Evolutionary conservation across 2,113 vertebrate genomes (phyloP), one percentile per base, ranked within the genome.

Genomic region (Ammodytes marinus): DNA sequence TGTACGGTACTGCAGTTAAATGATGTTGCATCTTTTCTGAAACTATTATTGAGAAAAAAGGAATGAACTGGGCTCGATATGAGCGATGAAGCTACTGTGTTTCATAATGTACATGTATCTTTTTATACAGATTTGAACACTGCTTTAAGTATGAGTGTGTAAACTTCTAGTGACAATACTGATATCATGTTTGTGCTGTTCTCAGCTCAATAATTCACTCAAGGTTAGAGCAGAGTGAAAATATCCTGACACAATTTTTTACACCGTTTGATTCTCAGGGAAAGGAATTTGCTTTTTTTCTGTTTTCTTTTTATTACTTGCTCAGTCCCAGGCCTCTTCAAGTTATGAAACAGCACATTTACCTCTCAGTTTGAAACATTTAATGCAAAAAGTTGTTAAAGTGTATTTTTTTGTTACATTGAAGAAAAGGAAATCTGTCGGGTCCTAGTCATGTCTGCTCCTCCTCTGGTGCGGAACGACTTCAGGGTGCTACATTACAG

Each of bases 281-380:
- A 42, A 12, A 69, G 37, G 17, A 68, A 70, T 69, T 39, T 74
- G 40, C 46, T 66, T 55, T 68, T 52, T 67, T 15, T 65, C 54
- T 60, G 19, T 53, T 52, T 67, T 15, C 61, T 58, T 60, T 17
- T 53, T 85, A 50, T 68, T 43, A 76, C 54, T 53, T 79, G 70
- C 79, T 89, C 67, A 54, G 68, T 81, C 78, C 54, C 11, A 68
- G 71, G 52, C 69, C 80, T 86, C 74, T 81, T 87, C 59, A 77
- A 82, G 77, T 87, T 73, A 77, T 47, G 69, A 77, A 84, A 85
- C 66, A 69, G 72, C 86, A 78, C 82, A 87, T 86, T 84, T 76
- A 57, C 45, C 49, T 69, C 49, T 83, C 66, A 58, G 67, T 82
- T 84, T 71, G 65, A 54, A 74, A 82, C 55, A 55, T 66, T 67